A percentile compares a stretch with the other conserved stretches of the same genome.
phyloP scores from a whole-genome alignment of 2,113 vertebrate genomes.

The Ceuthmochares aereus region DNA sequence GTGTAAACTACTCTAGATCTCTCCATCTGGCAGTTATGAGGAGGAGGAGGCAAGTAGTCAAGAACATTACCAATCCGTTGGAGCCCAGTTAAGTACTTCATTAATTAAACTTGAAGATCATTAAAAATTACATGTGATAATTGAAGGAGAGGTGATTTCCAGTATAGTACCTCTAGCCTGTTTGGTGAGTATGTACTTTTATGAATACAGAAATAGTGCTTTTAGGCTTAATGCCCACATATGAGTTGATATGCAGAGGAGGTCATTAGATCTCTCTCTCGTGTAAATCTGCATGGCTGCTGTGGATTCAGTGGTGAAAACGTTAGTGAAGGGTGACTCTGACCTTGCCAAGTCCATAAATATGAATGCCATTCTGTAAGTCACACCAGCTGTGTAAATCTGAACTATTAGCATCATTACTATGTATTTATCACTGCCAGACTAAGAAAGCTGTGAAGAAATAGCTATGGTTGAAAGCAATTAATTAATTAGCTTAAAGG shows the following conservation, averaged over 20 bases:
- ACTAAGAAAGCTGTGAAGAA: constrained; percentile 56
- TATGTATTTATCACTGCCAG: constrained; percentile 52
- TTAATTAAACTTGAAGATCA: constrained; percentile 48
- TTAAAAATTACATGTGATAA: constrained; percentile 15
- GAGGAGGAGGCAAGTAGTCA: constrained; percentile 14
- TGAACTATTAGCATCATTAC: constrained; percentile 44
- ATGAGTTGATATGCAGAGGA: neutral
- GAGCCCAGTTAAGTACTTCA: constrained; percentile 21
- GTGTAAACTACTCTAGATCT: neutral
- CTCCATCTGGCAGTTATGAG: constrained; percentile 27
- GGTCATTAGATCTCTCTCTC: neutral
- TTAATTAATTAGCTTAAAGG: constrained; percentile 59
- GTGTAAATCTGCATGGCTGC: neutral
- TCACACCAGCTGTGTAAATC: constrained; percentile 44
- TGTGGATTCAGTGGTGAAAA: neutral
- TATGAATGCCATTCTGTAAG: neutral
- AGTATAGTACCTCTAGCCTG: neutral
- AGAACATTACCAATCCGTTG: constrained; percentile 4
- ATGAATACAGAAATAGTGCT: neutral
- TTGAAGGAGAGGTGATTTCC: neutral
- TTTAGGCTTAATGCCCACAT: neutral
- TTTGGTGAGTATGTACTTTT: constrained; percentile 4
- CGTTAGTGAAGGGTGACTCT: neutral
- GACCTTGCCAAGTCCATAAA: constrained; percentile 38
- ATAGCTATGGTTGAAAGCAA: constrained; percentile 55